These are phyloP conservation scores for Sterna hirundo DNA, from an alignment of 2,113 vertebrate genomes.

Conservation along the genomic window DNA sequence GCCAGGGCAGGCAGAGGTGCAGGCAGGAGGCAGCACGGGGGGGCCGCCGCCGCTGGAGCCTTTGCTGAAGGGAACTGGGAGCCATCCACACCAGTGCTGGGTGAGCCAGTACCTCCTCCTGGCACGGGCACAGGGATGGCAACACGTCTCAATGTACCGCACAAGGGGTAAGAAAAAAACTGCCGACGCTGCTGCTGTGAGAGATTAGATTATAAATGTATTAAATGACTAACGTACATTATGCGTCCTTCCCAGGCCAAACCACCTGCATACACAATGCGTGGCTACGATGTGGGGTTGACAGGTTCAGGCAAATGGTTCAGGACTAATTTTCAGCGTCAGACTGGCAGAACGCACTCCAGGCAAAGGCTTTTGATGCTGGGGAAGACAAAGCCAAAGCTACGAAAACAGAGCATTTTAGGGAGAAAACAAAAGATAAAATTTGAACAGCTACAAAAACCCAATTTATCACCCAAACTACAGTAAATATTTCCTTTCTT, in stretches of 20 bases:
- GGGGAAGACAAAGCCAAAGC: background rate
- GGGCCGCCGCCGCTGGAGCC: fast-evolving
- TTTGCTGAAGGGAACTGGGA: background rate
- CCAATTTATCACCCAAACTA: background rate
- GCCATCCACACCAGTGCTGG: background rate
- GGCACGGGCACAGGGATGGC: background rate
- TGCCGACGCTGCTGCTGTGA: background rate
- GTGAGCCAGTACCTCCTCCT: background rate
- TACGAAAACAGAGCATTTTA: background rate
- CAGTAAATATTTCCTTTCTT: background rate
- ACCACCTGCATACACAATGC: background rate
- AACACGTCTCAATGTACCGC: background rate
- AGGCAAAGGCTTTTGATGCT: background rate
- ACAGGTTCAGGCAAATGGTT: background rate
- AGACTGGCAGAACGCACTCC: background rate
- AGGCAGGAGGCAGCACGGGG: background rate
- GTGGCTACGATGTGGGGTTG: background rate
- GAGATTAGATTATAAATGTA: background rate
- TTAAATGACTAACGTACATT: background rate
- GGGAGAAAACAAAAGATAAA: slow-evolving; percentile 5
- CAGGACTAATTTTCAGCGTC: background rate
- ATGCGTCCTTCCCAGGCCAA: background rate
- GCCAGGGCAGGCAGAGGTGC: background rate
- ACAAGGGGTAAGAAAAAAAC: background rate
- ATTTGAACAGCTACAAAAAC: background rate